Conservation (phyloP, 2,113 vertebrate species). For the Channa maculata region DNA sequence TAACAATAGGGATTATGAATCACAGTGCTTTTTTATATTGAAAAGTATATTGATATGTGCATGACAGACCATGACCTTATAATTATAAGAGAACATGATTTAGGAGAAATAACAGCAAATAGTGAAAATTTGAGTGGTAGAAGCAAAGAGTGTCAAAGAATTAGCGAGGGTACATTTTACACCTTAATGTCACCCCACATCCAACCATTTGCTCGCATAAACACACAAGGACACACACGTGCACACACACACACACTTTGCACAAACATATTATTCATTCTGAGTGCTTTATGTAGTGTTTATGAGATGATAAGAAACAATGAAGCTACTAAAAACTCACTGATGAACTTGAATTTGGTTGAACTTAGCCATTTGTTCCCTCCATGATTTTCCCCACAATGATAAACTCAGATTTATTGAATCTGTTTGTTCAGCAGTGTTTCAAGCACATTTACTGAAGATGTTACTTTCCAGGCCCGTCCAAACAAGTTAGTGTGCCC, state of each 20-base stretch:
- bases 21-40: no score
- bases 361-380: constrained; percentile 36
- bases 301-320: constrained; percentile 50
- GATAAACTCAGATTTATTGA: constrained; percentile 16
- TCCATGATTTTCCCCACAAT: constrained; percentile 25
- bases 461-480: not conserved
- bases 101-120: no score
- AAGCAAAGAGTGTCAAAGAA: constrained; percentile 37
- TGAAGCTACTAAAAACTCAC: constrained; percentile 36
- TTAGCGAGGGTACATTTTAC: constrained; percentile 45
- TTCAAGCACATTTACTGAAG: not conserved
- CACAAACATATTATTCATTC: constrained; percentile 74
- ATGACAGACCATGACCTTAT: no score
- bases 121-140: no score
- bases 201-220: constrained; percentile 29
- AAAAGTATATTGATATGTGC: no score
- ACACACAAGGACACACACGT: not conserved
- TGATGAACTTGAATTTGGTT: constrained; percentile 25
- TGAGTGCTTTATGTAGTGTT: constrained; percentile 64
- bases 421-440: constrained; percentile 15
- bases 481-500: no score
- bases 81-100: no score
- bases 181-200: constrained; percentile 38
- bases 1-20: no score
- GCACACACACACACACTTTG: constrained; percentile 15